Evolutionary conservation across 2,797 vertebrate genomes (phyloP), one percentile per base, ranked within the genome.

Genomic region (Channallabes apus): DNA sequence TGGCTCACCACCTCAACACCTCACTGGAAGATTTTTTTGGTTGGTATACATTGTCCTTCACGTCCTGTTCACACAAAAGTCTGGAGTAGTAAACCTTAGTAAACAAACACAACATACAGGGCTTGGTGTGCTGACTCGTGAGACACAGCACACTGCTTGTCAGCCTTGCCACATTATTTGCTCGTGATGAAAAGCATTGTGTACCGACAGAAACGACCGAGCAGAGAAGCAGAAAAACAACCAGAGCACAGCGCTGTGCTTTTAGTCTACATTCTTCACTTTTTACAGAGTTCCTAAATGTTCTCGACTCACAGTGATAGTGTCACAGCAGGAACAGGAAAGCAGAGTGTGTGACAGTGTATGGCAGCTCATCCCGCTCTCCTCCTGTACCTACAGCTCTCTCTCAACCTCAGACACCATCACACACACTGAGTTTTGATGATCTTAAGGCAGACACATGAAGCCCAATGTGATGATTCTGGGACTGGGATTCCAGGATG

Each of bases 261-360:
- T 11, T 51, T 11, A 2, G 83, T 84, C 80, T 82, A 27, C 79
- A 56, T 72, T 69, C 78, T 82, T 61, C 51, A 86, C n/a, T 72
- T 72, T 61, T 46, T 80, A 58, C n/a, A 18, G 6, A 59, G 71
- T 76, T 80, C 62, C 35, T 77, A 62, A 73, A 62, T 62, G 68
- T 76, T 77, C 64, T 75, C 68, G 20, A 69, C 83, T 81, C 67
- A 77, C 69, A 38, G 22, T 87, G 79, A 72, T 72, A 84, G 79
- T 24, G 18, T 32, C 80, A 75, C n/a, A 58, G 65, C 29, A 24
- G 59, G 24, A 72, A 85, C 65, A 82, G 83, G 38, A 32, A 22
- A 71, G 78, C 6, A 62, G 27, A 29, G 79, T 67, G 62, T 12
- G 3, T 67, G 62, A 80, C 46, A 3, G 46, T 51, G 46, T 51